Percentiles rank a stretch among this genome's conserved stretches.
These are phyloP conservation scores for Zygaena filipendulae DNA, from an alignment of 2,888 invertebrate species.

Conservation along the genomic window DNA sequence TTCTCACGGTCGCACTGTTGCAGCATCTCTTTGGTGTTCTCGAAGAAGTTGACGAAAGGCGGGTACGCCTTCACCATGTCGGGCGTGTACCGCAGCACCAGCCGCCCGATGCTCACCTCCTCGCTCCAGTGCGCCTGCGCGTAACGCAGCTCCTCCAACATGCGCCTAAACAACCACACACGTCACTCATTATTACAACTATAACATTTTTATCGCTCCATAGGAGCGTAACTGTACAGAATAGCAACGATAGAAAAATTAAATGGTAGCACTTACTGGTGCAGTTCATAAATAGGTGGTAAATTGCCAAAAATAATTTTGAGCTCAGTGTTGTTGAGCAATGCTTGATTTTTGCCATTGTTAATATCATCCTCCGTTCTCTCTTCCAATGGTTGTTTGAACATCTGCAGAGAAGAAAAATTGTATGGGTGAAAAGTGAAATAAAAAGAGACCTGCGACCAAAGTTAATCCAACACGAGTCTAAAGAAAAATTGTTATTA, in stretches of 20 bases:
- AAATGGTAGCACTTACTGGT: constrained; percentile 72
- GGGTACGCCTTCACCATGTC: constrained; percentile 95
- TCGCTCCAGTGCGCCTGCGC: constrained; percentile 87
- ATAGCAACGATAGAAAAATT: too few species aligned
- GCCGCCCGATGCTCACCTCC: constrained; percentile 86
- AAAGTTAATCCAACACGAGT: too few species aligned
- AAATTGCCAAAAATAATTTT: constrained; percentile 96
- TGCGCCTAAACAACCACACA: constrained; percentile 54
- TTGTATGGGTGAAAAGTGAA: too few species aligned
- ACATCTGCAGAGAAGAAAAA: constrained; percentile 79
- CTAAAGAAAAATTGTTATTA: too few species aligned
- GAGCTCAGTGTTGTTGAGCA: constrained; percentile 90
- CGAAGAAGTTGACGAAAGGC: constrained; percentile 98
- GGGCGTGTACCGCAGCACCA: constrained; percentile 87
- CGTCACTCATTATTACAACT: too few species aligned
- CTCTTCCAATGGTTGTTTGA: constrained; percentile 92
- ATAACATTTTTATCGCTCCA: too few species aligned
- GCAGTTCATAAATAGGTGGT: constrained; percentile 93
- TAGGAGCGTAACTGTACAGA: too few species aligned
- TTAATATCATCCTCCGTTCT: constrained; percentile 81
- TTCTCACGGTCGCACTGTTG: constrained; percentile 90
- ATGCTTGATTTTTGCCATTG: constrained; percentile 71
- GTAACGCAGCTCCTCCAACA: constrained; percentile 74
- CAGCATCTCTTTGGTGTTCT: constrained; percentile 95
- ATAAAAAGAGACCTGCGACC: too few species aligned